phyloP scores from a whole-genome alignment of 2,113 vertebrate genomes.

The Salvelinus sp. region DNA sequence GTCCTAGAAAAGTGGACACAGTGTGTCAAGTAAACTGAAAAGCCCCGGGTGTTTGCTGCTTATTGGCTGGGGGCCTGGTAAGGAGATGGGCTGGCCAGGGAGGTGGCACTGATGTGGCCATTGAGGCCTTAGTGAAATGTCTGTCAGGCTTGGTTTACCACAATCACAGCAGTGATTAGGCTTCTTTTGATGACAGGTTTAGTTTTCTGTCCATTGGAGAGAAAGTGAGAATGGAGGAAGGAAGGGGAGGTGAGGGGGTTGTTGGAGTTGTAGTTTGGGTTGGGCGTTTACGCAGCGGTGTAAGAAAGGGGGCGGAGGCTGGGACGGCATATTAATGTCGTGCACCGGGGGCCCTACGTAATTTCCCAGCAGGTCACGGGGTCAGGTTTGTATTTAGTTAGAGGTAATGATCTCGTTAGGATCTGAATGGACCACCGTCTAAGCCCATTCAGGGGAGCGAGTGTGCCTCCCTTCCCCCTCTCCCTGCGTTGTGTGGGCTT shows the following conservation, averaged over 20 bases:
- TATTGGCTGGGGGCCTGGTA: conserved; percentile 65
- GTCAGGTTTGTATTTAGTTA: conserved; percentile 91
- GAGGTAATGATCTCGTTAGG: conserved; percentile 87
- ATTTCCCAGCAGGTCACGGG: conserved; percentile 81
- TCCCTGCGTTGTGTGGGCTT: conserved; percentile 86
- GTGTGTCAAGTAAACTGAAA: conserved; percentile 83
- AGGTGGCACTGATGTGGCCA: conserved; percentile 76
- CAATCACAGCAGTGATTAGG: conserved; percentile 84
- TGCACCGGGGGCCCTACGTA: conserved; percentile 65
- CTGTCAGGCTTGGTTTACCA: conserved; percentile 85
- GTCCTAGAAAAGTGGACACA: conserved; percentile 83
- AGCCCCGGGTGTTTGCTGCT: conserved; percentile 72
- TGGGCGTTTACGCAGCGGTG: conserved; percentile 65
- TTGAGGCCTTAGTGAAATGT: conserved; percentile 80
- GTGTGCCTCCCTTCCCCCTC: conserved; percentile 78
- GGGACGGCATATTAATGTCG: conserved; percentile 14
- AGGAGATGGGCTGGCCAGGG: conserved; percentile 55
- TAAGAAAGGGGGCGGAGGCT: conserved; percentile 56
- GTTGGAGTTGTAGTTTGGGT: conserved; percentile 56
- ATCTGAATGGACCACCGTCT: conserved; percentile 85
- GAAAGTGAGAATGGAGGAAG: conserved; percentile 72
- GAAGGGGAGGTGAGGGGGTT: conserved; percentile 40
- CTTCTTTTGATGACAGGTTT: conserved; percentile 84
- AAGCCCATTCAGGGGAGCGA: conserved; percentile 84
- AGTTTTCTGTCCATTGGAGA: conserved; percentile 81